Percentiles rank a stretch among this genome's conserved stretches.
These are phyloP conservation scores for Sandelia bainsii DNA, from an alignment of 2,797 vertebrate genomes.

Conservation along the genomic window DNA sequence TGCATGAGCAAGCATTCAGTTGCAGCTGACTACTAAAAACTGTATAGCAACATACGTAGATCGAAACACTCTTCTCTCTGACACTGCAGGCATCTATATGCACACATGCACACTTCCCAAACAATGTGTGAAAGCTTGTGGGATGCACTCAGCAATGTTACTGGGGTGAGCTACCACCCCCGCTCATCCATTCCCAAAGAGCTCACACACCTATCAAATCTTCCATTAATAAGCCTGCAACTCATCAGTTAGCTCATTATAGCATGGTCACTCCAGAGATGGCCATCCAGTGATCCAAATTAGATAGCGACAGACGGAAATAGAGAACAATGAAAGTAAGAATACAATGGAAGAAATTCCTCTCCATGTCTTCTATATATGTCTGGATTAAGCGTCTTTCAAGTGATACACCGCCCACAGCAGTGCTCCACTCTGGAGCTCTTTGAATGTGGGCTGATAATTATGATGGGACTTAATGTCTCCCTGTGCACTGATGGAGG, in stretches of 20 bases:
- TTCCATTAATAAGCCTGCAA: conserved; percentile 62
- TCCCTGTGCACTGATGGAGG: conserved; percentile 29
- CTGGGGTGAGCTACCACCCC: conserved; percentile 40
- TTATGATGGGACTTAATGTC: conserved; percentile 70
- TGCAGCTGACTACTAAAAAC: conserved; percentile 24
- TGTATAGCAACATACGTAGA: conserved; percentile 50
- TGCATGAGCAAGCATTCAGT: conserved; percentile 58
- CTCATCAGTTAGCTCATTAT: conserved; percentile 74
- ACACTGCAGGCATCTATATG: conserved; percentile 38
- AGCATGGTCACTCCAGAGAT: conserved; percentile 67
- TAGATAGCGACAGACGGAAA: conserved; percentile 26
- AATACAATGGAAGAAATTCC: conserved; percentile 17
- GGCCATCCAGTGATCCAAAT: conserved; percentile 29
- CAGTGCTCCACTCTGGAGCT: conserved; percentile 44
- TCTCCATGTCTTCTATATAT: conserved; percentile 36
- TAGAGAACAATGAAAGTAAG: conserved; percentile 11
- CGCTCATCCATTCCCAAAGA: conserved; percentile 27
- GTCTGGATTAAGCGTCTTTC: conserved; percentile 65
- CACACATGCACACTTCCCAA: conserved; percentile 22
- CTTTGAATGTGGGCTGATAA: conserved; percentile 71
- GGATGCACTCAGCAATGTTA: conserved; percentile 40
- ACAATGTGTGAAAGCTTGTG: conserved; percentile 41
- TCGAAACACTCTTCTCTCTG: conserved; percentile 58
- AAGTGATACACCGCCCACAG: conserved; percentile 67
- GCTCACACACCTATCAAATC: conserved; percentile 59